A percentile compares a stretch with the other conserved stretches of the same genome.
These are phyloP conservation scores for Ectemnius lituratus DNA, from an alignment of 2,888 invertebrate genomes.

Conservation along the genomic window DNA sequence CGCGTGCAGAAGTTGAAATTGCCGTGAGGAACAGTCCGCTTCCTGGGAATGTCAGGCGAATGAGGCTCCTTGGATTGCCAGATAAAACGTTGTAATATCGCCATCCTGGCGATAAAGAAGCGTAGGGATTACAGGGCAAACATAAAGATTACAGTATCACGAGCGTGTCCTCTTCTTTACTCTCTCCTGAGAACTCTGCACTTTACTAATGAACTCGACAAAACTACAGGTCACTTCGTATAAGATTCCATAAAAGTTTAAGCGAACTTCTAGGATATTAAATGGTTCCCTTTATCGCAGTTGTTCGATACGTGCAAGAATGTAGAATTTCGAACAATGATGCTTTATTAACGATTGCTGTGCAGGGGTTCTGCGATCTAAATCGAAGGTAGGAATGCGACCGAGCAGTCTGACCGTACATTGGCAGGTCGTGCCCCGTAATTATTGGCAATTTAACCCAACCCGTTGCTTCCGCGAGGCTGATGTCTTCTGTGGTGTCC, in stretches of 20 bases:
- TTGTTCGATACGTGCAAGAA: too few species aligned
- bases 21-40: slow-evolving; percentile 29
- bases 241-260: too few species aligned
- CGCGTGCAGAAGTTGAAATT: slow-evolving; percentile 38
- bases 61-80: slow-evolving; percentile 41
- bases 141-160: too few species aligned
- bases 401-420: too few species aligned
- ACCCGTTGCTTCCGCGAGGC: slow-evolving; percentile 17
- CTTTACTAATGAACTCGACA: too few species aligned
- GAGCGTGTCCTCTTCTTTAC: too few species aligned
- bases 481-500: slow-evolving; percentile 9
- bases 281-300: too few species aligned
- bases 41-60: slow-evolving; percentile 10
- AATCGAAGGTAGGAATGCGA: too few species aligned
- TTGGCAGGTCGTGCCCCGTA: slow-evolving; percentile 10
- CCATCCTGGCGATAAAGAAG: not conserved
- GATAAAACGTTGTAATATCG: slow-evolving; percentile 12
- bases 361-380: too few species aligned
- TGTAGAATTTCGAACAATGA: slow-evolving; percentile 27
- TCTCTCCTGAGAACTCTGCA: too few species aligned
- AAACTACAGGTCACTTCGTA: too few species aligned
- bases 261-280: too few species aligned
- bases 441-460: slow-evolving; percentile 47
- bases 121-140: not conserved
- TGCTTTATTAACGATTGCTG: slow-evolving; percentile 37